Evolutionary conservation across 2,113 vertebrate genomes (phyloP), one percentile per base, ranked within the genome.

Genomic region (Peromyscus polionotus): DNA sequence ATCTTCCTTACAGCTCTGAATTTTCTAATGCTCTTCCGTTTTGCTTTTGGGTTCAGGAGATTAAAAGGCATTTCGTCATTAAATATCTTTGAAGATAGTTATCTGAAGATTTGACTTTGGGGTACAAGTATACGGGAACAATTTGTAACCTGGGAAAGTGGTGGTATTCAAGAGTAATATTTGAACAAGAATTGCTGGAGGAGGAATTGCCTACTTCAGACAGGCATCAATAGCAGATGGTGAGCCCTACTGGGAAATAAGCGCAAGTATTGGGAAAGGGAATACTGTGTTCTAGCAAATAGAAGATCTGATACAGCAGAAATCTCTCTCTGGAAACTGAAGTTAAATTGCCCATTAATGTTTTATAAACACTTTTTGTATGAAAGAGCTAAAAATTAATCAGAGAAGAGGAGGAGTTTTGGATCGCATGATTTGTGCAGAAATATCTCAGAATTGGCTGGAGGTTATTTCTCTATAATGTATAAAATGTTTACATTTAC

Each of bases 331-430:
- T 96, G 83, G 97, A 97, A 97, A 96, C 92, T 84, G 81, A 96
- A 95, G 94, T 94, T 96, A 98, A 98, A 97, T 97, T 97, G 93
- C 87, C 94, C 91, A 98, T 98, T 96, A 98, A 98, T 98, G 96
- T 98, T 98, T 98, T 98, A 98, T 98, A 97, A 98, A 97, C 86
- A 97, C 77, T 90, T 95, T 95, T 96, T 96, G 54, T 92, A 80
- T 93, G 28, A 95, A 95, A 94, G 83, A 93, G 68, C 90, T 97
- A 97, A 97, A 94, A 97, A 93, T 97, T 97, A 95, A 97, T 97
- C 77, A 95, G 81, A 93, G 96, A 97, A 97, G 79, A 94, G 94
- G n/a, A 93, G n/a, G 39, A 61, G 90, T 92, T 97, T 97, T 94
- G 39, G 73, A 90, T 95, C 83, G 92, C 48, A 94, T 93, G 11